Evolutionary conservation across 2,797 vertebrate species (phyloP).

Genomic region (Poeciliopsis infans): DNA sequence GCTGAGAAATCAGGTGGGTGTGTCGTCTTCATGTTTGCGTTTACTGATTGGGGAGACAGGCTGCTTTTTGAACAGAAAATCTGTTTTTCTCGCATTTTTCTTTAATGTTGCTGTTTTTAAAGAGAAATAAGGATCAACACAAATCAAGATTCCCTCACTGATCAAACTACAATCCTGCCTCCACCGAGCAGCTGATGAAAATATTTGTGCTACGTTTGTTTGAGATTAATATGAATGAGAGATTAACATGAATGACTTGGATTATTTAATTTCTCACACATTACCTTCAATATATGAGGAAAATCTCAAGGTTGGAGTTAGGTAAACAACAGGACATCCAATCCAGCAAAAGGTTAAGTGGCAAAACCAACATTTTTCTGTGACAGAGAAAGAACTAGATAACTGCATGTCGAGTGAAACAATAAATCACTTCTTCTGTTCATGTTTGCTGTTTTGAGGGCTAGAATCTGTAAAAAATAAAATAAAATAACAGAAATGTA

Average conservation of each 20-base stretch:
- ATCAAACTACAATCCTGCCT: neutral
- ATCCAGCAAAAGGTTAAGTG: neutral
- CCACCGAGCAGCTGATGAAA: neutral
- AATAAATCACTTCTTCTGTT: neutral
- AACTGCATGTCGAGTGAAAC: neutral
- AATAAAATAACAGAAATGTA: no score
- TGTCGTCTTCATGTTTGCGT: constrained; percentile 7
- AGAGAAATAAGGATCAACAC: neutral
- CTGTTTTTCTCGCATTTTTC: neutral
- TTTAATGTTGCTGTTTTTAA: neutral
- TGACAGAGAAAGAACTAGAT: neutral
- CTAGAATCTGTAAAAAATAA: neutral
- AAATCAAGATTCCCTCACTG: neutral
- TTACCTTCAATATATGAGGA: neutral
- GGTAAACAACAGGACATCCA: neutral
- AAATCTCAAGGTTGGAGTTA: neutral
- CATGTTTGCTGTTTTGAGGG: neutral
- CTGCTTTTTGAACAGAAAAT: neutral
- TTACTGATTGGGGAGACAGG: constrained; percentile 2
- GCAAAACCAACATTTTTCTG: neutral
- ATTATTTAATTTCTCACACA: neutral
- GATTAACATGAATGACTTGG: neutral
- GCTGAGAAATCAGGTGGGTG: constrained; percentile 1
- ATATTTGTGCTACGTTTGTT: neutral
- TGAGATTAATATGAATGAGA: neutral